Conservation (phyloP, 2,113 vertebrate genomes). For the Bos javanicus region DNA sequence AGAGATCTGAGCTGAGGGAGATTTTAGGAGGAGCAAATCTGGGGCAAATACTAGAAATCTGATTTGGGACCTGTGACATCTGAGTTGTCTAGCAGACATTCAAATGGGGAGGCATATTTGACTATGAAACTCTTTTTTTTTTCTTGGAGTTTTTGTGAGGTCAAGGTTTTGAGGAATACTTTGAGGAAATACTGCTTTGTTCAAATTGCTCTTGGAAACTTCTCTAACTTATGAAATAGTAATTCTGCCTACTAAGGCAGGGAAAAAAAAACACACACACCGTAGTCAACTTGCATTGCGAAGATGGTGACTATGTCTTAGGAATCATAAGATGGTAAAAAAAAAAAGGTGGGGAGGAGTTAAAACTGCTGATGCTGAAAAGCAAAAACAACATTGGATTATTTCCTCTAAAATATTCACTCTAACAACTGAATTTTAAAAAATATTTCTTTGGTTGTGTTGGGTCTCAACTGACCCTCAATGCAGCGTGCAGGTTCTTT, state of each 20-base stretch:
- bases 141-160: background rate
- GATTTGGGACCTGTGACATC: background rate
- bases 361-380: background rate
- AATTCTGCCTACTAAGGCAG: background rate
- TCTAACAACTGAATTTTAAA: background rate
- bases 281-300: background rate
- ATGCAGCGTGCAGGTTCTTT: background rate
- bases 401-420: conserved; percentile 25
- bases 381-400: background rate
- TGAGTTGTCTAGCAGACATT: background rate
- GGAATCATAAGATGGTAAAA: background rate
- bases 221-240: background rate
- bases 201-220: background rate
- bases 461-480: background rate
- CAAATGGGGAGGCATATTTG: background rate
- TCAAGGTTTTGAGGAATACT: conserved; percentile 2
- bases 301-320: background rate
- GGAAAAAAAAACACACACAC: background rate
- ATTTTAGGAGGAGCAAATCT: background rate
- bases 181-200: background rate
- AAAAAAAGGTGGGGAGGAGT: background rate
- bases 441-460: background rate
- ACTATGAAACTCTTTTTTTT: background rate
- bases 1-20: background rate
- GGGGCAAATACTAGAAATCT: background rate